phyloP scores from a whole-genome alignment of 2,888 invertebrate genomes.

The Anthophora plumipes region DNA sequence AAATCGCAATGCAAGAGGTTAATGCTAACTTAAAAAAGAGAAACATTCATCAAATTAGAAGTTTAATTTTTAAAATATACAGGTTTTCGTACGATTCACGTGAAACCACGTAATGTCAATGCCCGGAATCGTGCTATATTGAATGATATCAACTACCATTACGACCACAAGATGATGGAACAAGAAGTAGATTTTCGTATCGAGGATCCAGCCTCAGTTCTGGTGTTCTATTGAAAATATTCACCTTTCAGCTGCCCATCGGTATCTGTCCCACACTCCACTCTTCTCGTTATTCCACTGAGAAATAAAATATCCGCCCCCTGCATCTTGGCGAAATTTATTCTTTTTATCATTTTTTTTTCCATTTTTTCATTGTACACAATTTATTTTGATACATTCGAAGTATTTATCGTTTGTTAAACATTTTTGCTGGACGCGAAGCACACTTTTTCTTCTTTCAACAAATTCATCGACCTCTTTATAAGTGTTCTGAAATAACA shows the following conservation, averaged over 20 bases:
- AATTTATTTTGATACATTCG: constrained; percentile 33
- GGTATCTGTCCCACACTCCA: constrained; percentile 39
- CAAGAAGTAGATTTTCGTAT: constrained; percentile 82
- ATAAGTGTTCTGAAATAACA: not conserved
- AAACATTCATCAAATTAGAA: no score
- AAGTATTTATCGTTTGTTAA: constrained; percentile 27
- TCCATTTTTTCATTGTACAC: constrained; percentile 23
- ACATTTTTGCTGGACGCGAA: constrained; percentile 15
- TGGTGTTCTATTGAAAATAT: constrained; percentile 71
- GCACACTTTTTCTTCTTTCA: not conserved
- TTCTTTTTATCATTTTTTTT: constrained; percentile 3
- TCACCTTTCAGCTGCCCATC: constrained; percentile 31
- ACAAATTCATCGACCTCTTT: not conserved
- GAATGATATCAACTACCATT: constrained; percentile 80
- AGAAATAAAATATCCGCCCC: constrained; percentile 1
- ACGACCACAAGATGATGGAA: constrained; percentile 78
- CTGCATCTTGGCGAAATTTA: constrained; percentile 17
- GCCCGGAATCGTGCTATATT: constrained; percentile 78
- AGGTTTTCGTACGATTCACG: constrained; percentile 81
- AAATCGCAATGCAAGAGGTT: no score
- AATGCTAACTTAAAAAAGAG: no score
- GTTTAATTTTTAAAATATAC: no score
- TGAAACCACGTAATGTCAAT: constrained; percentile 82
- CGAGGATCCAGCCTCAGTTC: constrained; percentile 78
- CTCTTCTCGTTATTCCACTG: constrained; percentile 19